These are phyloP conservation scores for Elymnias hypermnestra DNA, from an alignment of 1,140 invertebrate genomes.

Conservation along the genomic window DNA sequence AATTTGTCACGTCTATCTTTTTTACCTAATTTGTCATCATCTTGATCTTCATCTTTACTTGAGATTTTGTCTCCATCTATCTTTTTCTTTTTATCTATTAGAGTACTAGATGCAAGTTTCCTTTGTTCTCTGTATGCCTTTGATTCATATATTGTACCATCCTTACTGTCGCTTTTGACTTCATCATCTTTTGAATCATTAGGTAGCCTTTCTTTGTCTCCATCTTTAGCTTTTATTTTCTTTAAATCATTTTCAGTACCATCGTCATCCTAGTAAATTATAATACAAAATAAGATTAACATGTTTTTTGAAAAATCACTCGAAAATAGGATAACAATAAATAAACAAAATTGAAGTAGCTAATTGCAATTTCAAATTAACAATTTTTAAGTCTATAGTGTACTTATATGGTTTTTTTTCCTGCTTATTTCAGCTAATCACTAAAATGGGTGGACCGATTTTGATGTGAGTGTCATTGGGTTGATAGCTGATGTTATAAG, in stretches of 20 bases:
- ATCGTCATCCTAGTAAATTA: conserved; percentile 65
- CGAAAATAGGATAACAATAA: too few species aligned
- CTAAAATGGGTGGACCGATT: too few species aligned
- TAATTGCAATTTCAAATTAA: too few species aligned
- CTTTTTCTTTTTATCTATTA: conserved; percentile 63
- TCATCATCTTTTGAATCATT: conserved; percentile 66
- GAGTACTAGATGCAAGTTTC: conserved; percentile 35
- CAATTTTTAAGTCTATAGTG: too few species aligned
- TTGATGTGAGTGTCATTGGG: too few species aligned
- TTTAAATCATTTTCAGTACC: conserved; percentile 58
- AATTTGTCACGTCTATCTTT: conserved; percentile 60
- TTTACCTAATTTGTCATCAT: conserved; percentile 46
- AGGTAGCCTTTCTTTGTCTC: too few species aligned
- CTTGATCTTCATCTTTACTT: conserved; percentile 48
- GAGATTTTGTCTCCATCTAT: conserved; percentile 40
- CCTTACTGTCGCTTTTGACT: conserved; percentile 46
- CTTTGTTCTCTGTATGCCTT: conserved; percentile 62
- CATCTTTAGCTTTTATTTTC: conserved; percentile 69
- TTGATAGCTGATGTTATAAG: too few species aligned
- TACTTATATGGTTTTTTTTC: too few species aligned
- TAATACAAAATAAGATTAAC: neutral
- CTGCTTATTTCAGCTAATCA: too few species aligned
- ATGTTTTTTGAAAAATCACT: too few species aligned
- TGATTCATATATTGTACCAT: conserved; percentile 53
- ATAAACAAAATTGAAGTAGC: too few species aligned